Evolutionary conservation across 2,888 invertebrate genomes (phyloP), one percentile per base, ranked within the genome.

Genomic region (Galerucella calmariensis): DNA sequence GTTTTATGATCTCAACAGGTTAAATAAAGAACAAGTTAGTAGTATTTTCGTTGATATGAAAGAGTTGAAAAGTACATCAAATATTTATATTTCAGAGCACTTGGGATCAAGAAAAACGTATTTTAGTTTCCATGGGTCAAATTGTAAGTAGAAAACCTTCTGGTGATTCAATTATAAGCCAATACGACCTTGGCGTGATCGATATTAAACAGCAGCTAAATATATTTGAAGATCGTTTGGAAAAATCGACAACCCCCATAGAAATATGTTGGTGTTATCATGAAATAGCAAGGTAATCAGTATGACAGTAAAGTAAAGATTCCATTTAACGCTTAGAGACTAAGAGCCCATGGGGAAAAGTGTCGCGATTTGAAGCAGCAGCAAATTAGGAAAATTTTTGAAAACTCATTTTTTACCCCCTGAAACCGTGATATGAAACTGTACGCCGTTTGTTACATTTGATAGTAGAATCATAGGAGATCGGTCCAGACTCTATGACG

Each of bases 261-360:
- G 89, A 90, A 82, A 81, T 88, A 88, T 89, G 89, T 77, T 89
- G n/a, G 77, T 78, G 67, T 68, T 88, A 87, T 77, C 88, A 89
- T 77, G 89, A 90, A 78, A 81, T 89, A 12, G 84, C 87, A 14
- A 85, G 87, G 73, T 86, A 16, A 63, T 1, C 16, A 63, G n/a
- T 16, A 14, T n/a, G 3, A 8, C 6, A 41, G 4, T 44, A 6
- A 9, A 9, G 53, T 53, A n/a, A 44, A 48, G 20, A 20, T 20
- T 20, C 20, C 20, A 20, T 20, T 20, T 20, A 20, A 20, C 20
- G 20, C 20, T 20, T 20, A 1, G 20, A 20, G 20, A 20, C 20
- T 20, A 20, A 20, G 20, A 20, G 20, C 20, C 20, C 20, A 20
- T 20, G 20, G 20, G 20, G 20, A 20, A 20, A 20, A 20, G 20